phyloP scores from a whole-genome alignment of 2,113 vertebrate genomes.

The Phaethornis superciliosus region DNA sequence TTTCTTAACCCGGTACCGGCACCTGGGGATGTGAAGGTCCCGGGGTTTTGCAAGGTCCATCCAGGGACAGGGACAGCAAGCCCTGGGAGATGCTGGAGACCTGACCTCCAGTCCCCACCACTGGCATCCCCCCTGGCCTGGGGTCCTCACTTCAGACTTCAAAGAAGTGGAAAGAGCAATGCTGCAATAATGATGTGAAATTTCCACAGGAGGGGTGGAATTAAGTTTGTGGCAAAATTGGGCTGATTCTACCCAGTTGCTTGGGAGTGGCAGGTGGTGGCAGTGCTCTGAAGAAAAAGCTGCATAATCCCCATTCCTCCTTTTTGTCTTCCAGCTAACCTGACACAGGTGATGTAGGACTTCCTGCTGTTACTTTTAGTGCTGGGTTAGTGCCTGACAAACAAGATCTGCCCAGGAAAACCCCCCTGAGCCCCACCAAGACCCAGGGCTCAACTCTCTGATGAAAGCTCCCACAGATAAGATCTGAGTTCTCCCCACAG shows the following conservation, averaged over 20 bases:
- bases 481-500: background rate
- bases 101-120: background rate
- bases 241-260: background rate
- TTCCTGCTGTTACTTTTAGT: fast-evolving
- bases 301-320: background rate
- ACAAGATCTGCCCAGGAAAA: background rate
- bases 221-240: fast-evolving
- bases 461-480: background rate
- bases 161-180: background rate
- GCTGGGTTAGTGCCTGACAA: too few relatives aligned
- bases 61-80: background rate
- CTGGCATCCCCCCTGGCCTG: background rate
- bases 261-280: background rate
- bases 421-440: fast-evolving
- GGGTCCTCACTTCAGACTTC: background rate
- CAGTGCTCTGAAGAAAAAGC: background rate
- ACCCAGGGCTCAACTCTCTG: background rate
- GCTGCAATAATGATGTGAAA: background rate
- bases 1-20: background rate
- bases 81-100: background rate
- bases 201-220: background rate
- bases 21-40: too few relatives aligned
- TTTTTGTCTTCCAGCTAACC: background rate
- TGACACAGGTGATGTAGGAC: fast-evolving
- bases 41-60: background rate